Conservation (phyloP, 2,113 vertebrate genomes). For the Bambusicola thoracicus region DNA sequence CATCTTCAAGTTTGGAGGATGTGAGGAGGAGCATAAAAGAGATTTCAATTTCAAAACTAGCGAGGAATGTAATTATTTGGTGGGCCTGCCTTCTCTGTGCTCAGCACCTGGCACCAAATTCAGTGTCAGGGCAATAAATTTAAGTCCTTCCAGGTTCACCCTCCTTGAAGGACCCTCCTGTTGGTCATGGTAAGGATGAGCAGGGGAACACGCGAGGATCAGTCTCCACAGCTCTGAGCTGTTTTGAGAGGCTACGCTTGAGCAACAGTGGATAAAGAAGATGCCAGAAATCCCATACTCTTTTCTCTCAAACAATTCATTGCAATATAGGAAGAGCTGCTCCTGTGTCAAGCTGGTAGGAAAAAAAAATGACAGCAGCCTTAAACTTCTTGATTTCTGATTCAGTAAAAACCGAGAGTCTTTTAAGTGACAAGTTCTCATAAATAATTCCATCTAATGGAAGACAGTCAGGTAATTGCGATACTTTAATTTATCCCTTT, state of each 20-base stretch:
- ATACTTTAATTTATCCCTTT: slow-evolving; percentile 59
- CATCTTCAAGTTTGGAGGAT: background rate
- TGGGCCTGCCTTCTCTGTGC: rapidly evolving
- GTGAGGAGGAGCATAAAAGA: background rate
- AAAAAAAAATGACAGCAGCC: background rate
- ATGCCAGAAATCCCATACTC: background rate
- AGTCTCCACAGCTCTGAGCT: background rate
- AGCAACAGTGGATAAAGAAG: background rate
- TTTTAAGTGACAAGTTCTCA: slow-evolving; percentile 54
- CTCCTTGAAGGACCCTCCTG: background rate
- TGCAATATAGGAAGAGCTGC: background rate
- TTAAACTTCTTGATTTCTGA: slow-evolving; percentile 9
- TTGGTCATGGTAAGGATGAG: background rate
- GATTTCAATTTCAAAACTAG: background rate
- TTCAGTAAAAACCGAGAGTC: background rate
- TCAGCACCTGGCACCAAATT: background rate
- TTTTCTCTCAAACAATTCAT: background rate
- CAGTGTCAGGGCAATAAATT: background rate
- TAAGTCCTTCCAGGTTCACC: background rate
- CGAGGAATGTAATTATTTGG: background rate
- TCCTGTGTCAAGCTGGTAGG: background rate
- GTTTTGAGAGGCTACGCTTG: background rate
- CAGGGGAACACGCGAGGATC: background rate
- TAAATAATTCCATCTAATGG: slow-evolving; percentile 65
- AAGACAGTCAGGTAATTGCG: slow-evolving; percentile 2